Evolutionary conservation across 2,888 invertebrate genomes (phyloP).

Genomic region (Machimus rusticus): DNA sequence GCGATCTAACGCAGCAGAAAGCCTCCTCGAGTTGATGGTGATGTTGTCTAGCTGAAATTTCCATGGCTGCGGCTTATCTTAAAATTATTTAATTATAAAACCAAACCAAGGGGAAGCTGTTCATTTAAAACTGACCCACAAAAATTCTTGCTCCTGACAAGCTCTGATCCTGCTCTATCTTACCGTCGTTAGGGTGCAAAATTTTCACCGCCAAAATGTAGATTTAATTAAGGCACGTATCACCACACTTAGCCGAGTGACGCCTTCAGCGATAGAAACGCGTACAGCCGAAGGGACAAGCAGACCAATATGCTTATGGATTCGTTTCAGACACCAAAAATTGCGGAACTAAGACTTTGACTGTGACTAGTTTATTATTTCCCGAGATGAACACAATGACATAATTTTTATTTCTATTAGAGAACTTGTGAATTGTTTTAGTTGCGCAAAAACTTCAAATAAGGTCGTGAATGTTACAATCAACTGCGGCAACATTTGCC

Average conservation of each 20-base stretch:
- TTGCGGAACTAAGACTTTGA: neutral
- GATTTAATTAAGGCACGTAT: neutral
- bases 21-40: constrained; percentile 47
- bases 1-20: constrained; percentile 41
- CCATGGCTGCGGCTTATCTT: neutral
- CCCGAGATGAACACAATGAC: neutral
- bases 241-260: neutral
- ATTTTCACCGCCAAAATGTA: neutral
- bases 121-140: neutral
- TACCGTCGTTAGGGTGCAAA: neutral
- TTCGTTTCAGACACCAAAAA: neutral
- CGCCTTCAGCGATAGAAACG: neutral
- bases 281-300: neutral
- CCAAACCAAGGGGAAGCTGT: neutral
- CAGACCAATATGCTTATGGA: neutral
- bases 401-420: neutral
- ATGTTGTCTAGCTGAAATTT: constrained; percentile 2
- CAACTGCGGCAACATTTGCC: constrained; percentile 13
- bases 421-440: neutral
- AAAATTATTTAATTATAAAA: neutral
- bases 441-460: neutral
- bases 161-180: neutral
- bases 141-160: neutral
- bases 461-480: constrained; percentile 23
- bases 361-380: neutral